Base-by-base conservation (phyloP, 2,113 vertebrate genomes). In the Hemibates koningsi region DNA sequence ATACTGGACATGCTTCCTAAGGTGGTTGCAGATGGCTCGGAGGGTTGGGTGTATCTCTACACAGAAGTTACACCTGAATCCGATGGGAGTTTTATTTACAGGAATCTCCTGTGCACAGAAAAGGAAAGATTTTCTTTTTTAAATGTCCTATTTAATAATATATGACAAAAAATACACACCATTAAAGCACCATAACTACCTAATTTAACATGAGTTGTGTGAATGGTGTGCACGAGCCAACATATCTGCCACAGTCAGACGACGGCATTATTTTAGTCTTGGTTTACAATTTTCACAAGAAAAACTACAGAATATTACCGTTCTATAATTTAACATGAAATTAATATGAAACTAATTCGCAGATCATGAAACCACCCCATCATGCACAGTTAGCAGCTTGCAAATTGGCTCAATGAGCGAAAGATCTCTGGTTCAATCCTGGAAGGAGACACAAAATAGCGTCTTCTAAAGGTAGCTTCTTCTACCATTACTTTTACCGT, bases 1-100 rank as follows among this genome's bases (percentile, higher is more conserved):
- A 1, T 99, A 99, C 91, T 99, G 98, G 83, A 99, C 97, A 6
- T 99, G 99, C 86, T 99, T 99, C 90, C 98, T 97, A 27, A 99
- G 98, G 88, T 99, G 99, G 93, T 99, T 99, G 95, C 98, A 99
- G 96, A 99, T 99, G 86, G 99, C 98, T 89, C 98, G 96, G 80
- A 99, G 98, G 9, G 98, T 99, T 32, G 98, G 97, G 91, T 99
- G 99, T 86, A 99, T 97, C 94, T 99, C 98, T 85, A 98, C 96
- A 1, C 99, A 99, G 96, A 99, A 99, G 90, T 99, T 99, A 94
- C 99, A 99, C 82, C 98, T 97, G 96, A 98, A 99, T 90, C 99
- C 98, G 86, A 99, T 95, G 17, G 96, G 96, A 32, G 94, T 50
- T 84, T 94, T 96, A 73, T 92, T 93, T 57, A 79, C 21, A 54